These are phyloP conservation scores for Podarcis lilfordi DNA, from an alignment of 2,797 vertebrate species.

Conservation along the genomic window DNA sequence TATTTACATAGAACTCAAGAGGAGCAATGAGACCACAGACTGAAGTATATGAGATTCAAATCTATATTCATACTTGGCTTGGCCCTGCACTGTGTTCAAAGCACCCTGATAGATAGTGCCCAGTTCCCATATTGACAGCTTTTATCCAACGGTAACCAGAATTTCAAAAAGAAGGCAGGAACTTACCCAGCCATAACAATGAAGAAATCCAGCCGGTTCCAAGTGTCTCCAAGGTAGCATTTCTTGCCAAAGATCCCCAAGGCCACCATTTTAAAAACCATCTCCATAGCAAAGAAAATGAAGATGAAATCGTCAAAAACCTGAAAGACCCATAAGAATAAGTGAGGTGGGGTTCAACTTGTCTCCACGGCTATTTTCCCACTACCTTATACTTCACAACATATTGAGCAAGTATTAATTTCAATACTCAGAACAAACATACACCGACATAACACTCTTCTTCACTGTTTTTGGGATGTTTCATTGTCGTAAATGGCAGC, in stretches of 20 bases:
- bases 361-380: not conserved
- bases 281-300: slow-evolving; percentile 98
- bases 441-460: not conserved
- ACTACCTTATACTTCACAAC: not conserved
- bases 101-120: not conserved
- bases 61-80: not conserved
- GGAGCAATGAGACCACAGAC: not conserved
- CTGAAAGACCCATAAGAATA: slow-evolving; percentile 73
- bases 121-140: not conserved
- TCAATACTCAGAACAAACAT: not conserved
- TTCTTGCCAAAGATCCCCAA: slow-evolving; percentile 95
- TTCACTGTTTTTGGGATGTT: not conserved
- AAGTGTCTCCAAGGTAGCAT: slow-evolving; percentile 97
- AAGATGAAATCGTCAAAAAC: slow-evolving; percentile 98
- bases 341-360: slow-evolving; percentile 27
- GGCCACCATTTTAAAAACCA: slow-evolving; percentile 98
- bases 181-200: slow-evolving; percentile 97
- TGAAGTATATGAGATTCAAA: not conserved
- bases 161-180: not conserved
- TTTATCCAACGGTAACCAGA: not conserved
- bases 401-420: not conserved
- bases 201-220: slow-evolving; percentile 98
- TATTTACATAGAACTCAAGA: not conserved
- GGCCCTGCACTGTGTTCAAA: not conserved
- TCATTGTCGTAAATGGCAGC: not conserved